phyloP scores from a whole-genome alignment of 2,888 invertebrate genomes.

The Calameuta idolon region DNA sequence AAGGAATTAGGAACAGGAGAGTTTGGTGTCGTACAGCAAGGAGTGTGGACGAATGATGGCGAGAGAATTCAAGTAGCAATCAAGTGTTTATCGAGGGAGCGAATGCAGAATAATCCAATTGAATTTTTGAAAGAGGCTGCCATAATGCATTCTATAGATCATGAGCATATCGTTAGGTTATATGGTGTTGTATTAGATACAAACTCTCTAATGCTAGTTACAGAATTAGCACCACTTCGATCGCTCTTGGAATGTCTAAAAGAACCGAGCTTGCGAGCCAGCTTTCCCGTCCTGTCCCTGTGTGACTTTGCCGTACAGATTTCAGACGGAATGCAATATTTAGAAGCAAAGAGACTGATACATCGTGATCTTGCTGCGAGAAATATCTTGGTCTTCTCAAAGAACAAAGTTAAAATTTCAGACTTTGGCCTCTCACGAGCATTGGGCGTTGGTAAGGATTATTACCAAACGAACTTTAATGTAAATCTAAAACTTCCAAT shows the following conservation, averaged over 20 bases:
- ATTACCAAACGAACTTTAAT: slow-evolving; percentile 98
- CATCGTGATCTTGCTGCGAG: slow-evolving; percentile 97
- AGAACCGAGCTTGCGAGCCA: slow-evolving; percentile 89
- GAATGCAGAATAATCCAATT: slow-evolving; percentile 95
- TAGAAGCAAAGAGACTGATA: slow-evolving; percentile 95
- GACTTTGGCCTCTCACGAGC: slow-evolving; percentile 97
- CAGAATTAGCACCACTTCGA: slow-evolving; percentile 94
- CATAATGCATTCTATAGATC: slow-evolving; percentile 98
- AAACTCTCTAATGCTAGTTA: slow-evolving; percentile 83
- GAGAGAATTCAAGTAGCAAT: slow-evolving; percentile 96
- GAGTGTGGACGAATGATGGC: slow-evolving; percentile 95
- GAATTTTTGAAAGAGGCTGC: slow-evolving; percentile 98
- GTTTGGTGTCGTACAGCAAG: slow-evolving; percentile 98
- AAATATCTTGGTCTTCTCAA: slow-evolving; percentile 97
- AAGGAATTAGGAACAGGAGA: slow-evolving; percentile 97
- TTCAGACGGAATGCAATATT: slow-evolving; percentile 97
- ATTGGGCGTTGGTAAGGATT: slow-evolving; percentile 97
- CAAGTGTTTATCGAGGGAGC: slow-evolving; percentile 93
- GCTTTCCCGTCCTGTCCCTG: slow-evolving; percentile 90
- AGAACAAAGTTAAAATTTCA: slow-evolving; percentile 97
- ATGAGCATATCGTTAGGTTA: slow-evolving; percentile 95
- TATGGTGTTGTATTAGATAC: slow-evolving; percentile 97
- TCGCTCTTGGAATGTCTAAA: slow-evolving; percentile 96
- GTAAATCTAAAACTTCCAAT: slow-evolving; percentile 97
- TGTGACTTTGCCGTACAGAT: slow-evolving; percentile 97